A percentile compares a stretch with the other conserved stretches of the same genome.
phyloP scores from a whole-genome alignment of 1,140 invertebrate species.

The Macrobrachium rosenbergii region DNA sequence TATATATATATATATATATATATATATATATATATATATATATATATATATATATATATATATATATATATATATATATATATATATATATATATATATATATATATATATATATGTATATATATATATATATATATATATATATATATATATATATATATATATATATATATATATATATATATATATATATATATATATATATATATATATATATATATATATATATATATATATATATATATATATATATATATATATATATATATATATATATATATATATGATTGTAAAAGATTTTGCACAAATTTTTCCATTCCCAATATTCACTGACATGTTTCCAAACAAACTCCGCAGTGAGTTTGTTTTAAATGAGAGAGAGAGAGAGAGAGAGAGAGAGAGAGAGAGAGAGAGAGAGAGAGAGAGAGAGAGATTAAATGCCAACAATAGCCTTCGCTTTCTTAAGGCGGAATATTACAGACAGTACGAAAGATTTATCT shows the following conservation, averaged over 20 bases:
- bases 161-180: constrained; percentile 3
- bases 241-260: constrained; percentile 12
- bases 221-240: constrained; percentile 12
- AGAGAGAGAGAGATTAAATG: too few species aligned
- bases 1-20: neutral
- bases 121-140: neutral
- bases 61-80: neutral
- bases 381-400: too few species aligned
- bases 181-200: constrained; percentile 9
- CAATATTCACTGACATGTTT: too few species aligned
- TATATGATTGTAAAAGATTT: too few species aligned
- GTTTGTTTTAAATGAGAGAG: neutral
- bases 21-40: constrained; percentile 16
- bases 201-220: constrained; percentile 13
- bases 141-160: neutral
- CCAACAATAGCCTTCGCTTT: too few species aligned
- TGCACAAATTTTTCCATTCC: too few species aligned
- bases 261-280: neutral
- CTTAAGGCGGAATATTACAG: too few species aligned
- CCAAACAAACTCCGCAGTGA: too few species aligned
- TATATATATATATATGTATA: neutral
- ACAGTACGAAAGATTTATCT: too few species aligned
- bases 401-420: too few species aligned
- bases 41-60: constrained; percentile 3
- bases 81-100: constrained; percentile 1